Evolutionary conservation across 2,797 vertebrate genomes (phyloP).

Genomic region (Danio kyathit): DNA sequence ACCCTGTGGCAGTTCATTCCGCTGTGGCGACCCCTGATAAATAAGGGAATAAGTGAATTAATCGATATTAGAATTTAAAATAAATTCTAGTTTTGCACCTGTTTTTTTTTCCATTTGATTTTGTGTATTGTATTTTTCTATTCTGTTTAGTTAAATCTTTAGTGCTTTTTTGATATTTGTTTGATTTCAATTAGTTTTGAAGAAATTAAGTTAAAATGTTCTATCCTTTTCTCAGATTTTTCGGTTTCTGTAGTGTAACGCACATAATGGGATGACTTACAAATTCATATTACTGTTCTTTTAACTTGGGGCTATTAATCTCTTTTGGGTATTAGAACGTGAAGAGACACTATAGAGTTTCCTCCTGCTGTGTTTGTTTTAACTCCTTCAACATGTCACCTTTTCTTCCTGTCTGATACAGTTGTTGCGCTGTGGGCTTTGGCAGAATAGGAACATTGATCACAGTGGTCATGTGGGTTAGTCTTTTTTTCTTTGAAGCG

Average conservation of each 20-base stretch:
- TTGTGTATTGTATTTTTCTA: background rate
- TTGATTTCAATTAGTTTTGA: too few species aligned
- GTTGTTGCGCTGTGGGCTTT: conserved; percentile 18
- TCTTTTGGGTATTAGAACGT: conserved; percentile 53
- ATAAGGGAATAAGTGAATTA: too few species aligned
- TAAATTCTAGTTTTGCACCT: background rate
- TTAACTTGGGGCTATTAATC: conserved; percentile 59
- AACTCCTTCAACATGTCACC: conserved; percentile 59
- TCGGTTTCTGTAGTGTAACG: conserved; percentile 29
- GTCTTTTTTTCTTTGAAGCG: conserved; percentile 27
- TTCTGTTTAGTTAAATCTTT: background rate
- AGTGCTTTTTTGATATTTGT: background rate
- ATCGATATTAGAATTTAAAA: background rate
- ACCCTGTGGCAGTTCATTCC: too few species aligned
- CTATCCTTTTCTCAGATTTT: background rate
- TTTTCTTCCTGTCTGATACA: conserved; percentile 36
- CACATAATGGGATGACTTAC: conserved; percentile 57
- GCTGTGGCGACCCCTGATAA: too few species aligned
- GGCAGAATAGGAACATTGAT: conserved; percentile 22
- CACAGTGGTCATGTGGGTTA: conserved; percentile 20
- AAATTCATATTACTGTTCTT: conserved; percentile 49
- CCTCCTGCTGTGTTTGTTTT: conserved; percentile 53
- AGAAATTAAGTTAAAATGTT: background rate
- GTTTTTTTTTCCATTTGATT: background rate
- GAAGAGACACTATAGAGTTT: conserved; percentile 57